These are phyloP conservation scores for Pelusios castaneus DNA, from an alignment of 2,113 vertebrate species.

Conservation along the genomic window DNA sequence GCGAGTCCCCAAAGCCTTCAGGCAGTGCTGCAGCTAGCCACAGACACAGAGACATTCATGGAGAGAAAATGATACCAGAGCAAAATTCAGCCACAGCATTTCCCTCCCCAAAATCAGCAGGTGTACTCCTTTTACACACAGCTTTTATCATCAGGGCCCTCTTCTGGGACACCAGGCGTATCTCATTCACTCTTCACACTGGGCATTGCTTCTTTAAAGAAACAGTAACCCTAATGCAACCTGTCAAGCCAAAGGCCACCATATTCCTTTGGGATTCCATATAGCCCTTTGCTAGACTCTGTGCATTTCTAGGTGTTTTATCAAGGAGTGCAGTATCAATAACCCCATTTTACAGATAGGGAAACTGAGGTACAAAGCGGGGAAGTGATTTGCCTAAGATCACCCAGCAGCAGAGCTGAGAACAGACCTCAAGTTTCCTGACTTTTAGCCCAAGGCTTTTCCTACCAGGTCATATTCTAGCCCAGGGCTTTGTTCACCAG, in stretches of 20 bases:
- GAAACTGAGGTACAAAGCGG: neutral
- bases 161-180: neutral
- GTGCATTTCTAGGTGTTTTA: neutral
- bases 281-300: neutral
- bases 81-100: neutral
- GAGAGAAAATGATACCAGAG: neutral
- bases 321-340: neutral
- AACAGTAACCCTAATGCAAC: neutral
- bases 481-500: neutral
- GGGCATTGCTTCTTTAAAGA: neutral
- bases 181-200: neutral
- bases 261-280: neutral
- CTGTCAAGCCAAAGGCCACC: neutral
- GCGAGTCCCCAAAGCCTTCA: neutral
- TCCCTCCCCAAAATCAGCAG: no score
- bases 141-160: neutral
- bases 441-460: neutral
- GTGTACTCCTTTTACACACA: no score
- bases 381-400: neutral
- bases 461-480: neutral
- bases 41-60: neutral
- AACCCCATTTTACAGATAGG: neutral
- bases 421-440: neutral
- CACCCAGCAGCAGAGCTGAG: neutral
- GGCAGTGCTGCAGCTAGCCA: neutral